Base-by-base conservation (phyloP, 2,113 vertebrate species). In the Pseudopodoces humilis region DNA sequence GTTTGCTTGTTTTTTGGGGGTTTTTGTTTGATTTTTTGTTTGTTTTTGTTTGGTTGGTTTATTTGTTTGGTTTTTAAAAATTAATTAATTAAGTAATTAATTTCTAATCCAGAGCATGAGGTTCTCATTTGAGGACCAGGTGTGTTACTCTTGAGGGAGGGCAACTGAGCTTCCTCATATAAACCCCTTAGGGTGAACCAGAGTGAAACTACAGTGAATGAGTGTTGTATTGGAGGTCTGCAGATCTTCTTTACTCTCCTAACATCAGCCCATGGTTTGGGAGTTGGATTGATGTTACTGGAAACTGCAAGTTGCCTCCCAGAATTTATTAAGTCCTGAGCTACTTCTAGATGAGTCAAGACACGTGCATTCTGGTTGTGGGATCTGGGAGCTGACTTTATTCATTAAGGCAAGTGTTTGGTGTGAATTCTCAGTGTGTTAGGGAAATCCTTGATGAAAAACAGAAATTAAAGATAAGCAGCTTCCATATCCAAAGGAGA, bases 291-390 rank as follows among this genome's bases (percentile, higher is more conserved):
- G 56, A 10, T n/a, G 24, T n/a, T 47, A 17, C 1, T 47, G 24
- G 16, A 28, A 41, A 41, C 15, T 63, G 24, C 21, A 10, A 25
- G 13, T 18, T 63, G 8, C 25, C 1, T 3, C 30, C 9, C 20
- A 56, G 13, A 55, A 3, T 7, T 47, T 63, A 6, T n/a, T 17
- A 41, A 20, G 3, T 71, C 35, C 20, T 47, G 28, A 8, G 16
- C 11, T n/a, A 24, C 19, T 62, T 47, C 21, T 8, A 22, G n/a
- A 9, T 47, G 5, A 31, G 30, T 56, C 58, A 70, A n/a, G 37
- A 46, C 7, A 35, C 0, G 0, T 35, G 20, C 7, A 41, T 63
- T 47, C 49, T 11, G 6, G 11, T 18, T 47, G 21, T 19, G 56
- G 15, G 7, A 4, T 24, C 19, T 63, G 47, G 47, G 13, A 55